phyloP scores from a whole-genome alignment of 2,888 invertebrate species.

The Geophilus truncorum region DNA sequence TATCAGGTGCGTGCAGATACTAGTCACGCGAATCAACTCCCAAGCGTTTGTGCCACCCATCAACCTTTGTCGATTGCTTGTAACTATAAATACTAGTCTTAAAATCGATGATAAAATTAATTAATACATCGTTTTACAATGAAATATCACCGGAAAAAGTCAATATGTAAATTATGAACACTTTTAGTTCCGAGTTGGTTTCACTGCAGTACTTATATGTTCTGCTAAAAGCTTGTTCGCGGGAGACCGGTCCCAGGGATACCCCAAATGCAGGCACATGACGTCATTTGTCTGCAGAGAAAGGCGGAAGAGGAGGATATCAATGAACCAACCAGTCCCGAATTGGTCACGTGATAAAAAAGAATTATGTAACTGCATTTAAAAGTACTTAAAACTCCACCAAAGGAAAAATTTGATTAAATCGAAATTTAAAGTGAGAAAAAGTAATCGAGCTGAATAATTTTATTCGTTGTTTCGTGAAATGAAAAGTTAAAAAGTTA shows the following conservation, averaged over 20 bases:
- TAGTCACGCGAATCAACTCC: slow-evolving; percentile 15
- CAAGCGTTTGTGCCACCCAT: background rate
- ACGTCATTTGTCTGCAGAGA: slow-evolving; percentile 18
- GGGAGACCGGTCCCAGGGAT: background rate
- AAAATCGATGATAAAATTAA: slow-evolving; percentile 1
- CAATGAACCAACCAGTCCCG: background rate
- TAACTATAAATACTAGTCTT: background rate
- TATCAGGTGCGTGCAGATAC: slow-evolving; percentile 15
- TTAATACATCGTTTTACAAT: background rate
- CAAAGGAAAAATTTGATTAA: background rate
- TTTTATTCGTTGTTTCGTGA: background rate
- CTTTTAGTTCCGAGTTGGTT: background rate
- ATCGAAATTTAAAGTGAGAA: background rate
- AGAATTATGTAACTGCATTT: background rate
- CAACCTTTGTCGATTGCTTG: background rate
- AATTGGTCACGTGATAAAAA: background rate
- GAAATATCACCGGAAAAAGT: background rate
- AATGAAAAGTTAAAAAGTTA: background rate
- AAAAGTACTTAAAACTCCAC: background rate
- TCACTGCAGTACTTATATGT: background rate
- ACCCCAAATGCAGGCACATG: slow-evolving; percentile 27
- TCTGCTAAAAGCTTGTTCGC: background rate
- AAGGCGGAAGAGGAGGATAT: background rate
- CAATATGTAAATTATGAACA: background rate
- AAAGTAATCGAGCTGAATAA: background rate